These are phyloP conservation scores for Barnardius zonarius DNA, from an alignment of 2,113 vertebrate species.

Conservation along the genomic window DNA sequence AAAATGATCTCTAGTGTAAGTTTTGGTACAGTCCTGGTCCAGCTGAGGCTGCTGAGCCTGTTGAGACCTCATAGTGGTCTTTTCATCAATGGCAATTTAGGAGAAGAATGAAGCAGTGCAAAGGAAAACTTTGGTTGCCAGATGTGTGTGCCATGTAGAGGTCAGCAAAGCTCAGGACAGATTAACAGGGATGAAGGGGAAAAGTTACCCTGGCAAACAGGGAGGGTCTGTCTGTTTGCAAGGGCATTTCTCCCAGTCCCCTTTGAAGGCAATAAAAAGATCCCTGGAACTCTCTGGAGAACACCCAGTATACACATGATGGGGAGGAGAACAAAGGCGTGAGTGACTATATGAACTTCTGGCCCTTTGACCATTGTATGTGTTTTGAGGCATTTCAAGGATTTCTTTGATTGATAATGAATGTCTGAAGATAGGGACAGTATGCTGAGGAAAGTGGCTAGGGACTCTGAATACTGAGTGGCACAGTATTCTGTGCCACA, in stretches of 20 bases:
- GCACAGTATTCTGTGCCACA: too few species aligned
- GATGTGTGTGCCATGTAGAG: neutral
- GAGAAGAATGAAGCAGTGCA: neutral
- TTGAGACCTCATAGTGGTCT: neutral
- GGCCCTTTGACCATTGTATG: neutral
- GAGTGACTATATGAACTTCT: neutral
- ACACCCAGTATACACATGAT: neutral
- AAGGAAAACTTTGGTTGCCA: neutral
- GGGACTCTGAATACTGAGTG: too few species aligned
- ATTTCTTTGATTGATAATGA: conserved; percentile 10
- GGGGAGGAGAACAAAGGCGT: neutral
- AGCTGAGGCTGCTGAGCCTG: neutral
- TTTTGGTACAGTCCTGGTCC: neutral
- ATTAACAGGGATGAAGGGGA: neutral
- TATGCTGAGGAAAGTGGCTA: neutral
- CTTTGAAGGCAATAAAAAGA: neutral
- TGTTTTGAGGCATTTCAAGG: conserved; percentile 8
- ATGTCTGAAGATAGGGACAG: neutral
- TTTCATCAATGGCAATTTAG: neutral
- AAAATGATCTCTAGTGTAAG: neutral
- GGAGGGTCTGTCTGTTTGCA: neutral
- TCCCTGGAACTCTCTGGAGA: neutral
- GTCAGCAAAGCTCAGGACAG: neutral
- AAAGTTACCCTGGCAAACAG: neutral
- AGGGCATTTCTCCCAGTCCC: neutral